Evolutionary conservation across 2,113 vertebrate species (phyloP), one percentile per base, ranked within the genome.

Genomic region (Euleptes europaea): DNA sequence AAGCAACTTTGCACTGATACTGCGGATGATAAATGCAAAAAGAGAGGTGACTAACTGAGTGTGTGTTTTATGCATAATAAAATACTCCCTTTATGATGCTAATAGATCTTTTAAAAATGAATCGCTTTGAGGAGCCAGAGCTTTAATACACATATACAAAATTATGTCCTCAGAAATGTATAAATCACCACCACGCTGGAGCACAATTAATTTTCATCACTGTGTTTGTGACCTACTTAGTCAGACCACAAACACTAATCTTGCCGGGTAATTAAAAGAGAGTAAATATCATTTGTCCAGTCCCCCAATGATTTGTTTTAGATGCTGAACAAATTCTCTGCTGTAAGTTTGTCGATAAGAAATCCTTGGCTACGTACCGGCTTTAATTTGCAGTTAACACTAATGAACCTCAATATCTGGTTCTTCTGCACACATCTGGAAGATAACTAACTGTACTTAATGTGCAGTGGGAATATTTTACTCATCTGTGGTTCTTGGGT

Each of bases 261-360:
- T 94, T 84, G 83, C 86, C 84, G 86, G 88, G 86, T 95, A 95
- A 96, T 96, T 96, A 96, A 92, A 94, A 90, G 83, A 89, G 84
- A 93, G 93, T 95, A 96, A 95, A 94, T 95, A 95, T 93, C 87
- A 95, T 94, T 94, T 90, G 94, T 93, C 87, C 86, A 66, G 90
- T 90, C 90, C 90, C 54, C 79, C 2, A 0, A 87, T 92, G 73
- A 91, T 91, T 95, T 93, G 88, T 90, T 93, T 92, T 91, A 91
- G 92, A 92, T 93, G 94, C 89, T 89, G 94, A 92, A 8, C 84
- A 92, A 75, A 76, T 83, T 77, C 49, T 91, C 70, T 66, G 76
- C 76, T 87, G 88, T 85, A 89, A 94, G 92, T 84, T 90, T 83
- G 51, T 38, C 90, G 92, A 93, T 90, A 90, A 93, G 81, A 92